Conservation (phyloP, 2,113 vertebrate genomes). For the Riparia riparia region DNA sequence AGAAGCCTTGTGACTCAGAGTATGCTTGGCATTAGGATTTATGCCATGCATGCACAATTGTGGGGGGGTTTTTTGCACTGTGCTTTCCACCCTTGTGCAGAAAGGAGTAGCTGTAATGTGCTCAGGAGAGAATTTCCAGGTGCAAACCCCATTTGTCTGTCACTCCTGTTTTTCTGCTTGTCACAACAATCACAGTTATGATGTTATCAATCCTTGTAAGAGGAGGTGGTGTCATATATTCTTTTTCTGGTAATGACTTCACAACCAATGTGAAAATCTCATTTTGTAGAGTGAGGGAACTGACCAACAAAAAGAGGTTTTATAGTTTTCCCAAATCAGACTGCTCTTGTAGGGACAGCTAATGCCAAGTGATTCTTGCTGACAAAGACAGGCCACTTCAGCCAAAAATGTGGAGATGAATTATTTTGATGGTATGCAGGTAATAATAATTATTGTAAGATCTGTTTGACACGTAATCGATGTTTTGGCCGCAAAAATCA, state of each 20-base stretch:
- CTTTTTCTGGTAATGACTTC: not conserved
- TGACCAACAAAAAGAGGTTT: not conserved
- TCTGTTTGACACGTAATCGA: not conserved
- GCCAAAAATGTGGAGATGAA: not conserved
- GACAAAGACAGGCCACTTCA: accelerated
- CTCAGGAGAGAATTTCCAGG: not conserved
- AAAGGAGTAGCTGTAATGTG: not conserved
- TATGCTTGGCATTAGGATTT: not conserved
- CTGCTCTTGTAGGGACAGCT: not conserved
- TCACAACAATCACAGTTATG: not conserved
- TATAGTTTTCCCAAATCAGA: not conserved
- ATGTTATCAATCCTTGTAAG: not conserved
- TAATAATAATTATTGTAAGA: not conserved
- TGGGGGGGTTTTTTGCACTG: not conserved
- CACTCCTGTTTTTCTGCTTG: not conserved
- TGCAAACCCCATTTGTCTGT: not conserved
- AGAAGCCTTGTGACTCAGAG: not conserved
- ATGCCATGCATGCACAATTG: too few relatives aligned
- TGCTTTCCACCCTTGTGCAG: not conserved
- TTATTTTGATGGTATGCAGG: too few relatives aligned
- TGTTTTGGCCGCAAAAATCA: not conserved
- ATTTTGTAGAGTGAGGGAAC: not conserved
- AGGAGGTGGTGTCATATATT: not conserved
- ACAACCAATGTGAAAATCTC: not conserved
- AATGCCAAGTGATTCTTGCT: not conserved